Conservation (phyloP, 2,113 vertebrate species). For the Piliocolobus tephrosceles region DNA sequence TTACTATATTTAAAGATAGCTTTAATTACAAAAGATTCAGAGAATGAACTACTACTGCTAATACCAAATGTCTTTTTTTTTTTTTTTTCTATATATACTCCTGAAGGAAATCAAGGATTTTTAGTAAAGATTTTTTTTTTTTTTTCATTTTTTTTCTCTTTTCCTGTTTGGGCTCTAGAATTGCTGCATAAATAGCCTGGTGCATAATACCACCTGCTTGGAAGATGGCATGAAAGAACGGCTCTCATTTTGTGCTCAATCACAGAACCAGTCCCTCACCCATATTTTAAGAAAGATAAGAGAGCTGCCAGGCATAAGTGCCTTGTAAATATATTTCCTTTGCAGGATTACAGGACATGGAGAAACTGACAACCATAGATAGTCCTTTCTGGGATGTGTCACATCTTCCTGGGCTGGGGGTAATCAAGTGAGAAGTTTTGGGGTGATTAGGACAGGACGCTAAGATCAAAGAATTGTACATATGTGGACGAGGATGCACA, state of each 20-base stretch:
- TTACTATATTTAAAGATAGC: slow-evolving; percentile 47
- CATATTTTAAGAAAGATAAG: slow-evolving; percentile 80
- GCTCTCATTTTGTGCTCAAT: slow-evolving; percentile 78
- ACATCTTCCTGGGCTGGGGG: slow-evolving; percentile 32
- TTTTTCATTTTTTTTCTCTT: neutral
- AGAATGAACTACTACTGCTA: slow-evolving; percentile 3
- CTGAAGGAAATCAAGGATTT: slow-evolving; percentile 14
- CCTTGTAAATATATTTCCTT: slow-evolving; percentile 81
- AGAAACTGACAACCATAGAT: slow-evolving; percentile 76
- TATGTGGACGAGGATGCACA: neutral
- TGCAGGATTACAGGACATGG: slow-evolving; percentile 69
- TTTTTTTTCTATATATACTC: neutral
- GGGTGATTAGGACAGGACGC: neutral
- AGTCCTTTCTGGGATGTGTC: slow-evolving; percentile 68
- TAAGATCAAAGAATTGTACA: slow-evolving; percentile 39
- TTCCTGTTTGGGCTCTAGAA: slow-evolving; percentile 12
- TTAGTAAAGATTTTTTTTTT: neutral
- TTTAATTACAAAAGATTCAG: neutral
- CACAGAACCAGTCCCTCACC: slow-evolving; percentile 73
- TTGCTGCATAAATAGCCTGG: slow-evolving; percentile 52
- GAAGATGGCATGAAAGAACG: slow-evolving; percentile 46
- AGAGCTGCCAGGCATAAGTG: slow-evolving; percentile 73
- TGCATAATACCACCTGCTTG: slow-evolving; percentile 72
- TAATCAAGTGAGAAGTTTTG: slow-evolving; percentile 72
- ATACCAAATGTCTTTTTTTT: neutral